phyloP scores from a whole-genome alignment of 2,113 vertebrate genomes.

The Ammodytes dubius region DNA sequence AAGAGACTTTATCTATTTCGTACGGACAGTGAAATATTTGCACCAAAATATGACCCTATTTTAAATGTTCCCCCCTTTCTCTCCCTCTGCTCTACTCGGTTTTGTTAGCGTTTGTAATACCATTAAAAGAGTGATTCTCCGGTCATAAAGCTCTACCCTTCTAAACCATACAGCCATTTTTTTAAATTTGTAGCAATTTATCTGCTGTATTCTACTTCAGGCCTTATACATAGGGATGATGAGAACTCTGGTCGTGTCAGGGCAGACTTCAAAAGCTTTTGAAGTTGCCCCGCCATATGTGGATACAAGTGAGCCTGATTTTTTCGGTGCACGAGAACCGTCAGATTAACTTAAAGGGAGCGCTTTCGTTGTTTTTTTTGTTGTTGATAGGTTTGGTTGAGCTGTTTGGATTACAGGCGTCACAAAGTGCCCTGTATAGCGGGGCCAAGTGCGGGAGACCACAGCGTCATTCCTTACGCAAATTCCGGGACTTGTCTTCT shows the following conservation, averaged over 20 bases:
- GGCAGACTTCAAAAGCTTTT: conserved; percentile 69
- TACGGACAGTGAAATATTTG: background rate
- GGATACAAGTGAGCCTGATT: conserved; percentile 46
- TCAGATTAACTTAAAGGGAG: conserved; percentile 45
- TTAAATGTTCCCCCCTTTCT: background rate
- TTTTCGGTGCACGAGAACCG: conserved; percentile 11
- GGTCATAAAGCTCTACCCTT: conserved; percentile 20
- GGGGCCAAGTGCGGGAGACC: conserved; percentile 4
- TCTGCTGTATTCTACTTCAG: too few relatives aligned
- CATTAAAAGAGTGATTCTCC: conserved; percentile 11
- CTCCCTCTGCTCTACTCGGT: background rate
- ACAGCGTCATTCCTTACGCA: conserved; percentile 31
- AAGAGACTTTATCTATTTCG: conserved; percentile 3
- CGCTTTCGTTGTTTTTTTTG: conserved; percentile 8
- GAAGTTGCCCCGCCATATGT: conserved; percentile 58
- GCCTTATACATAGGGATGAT: conserved; percentile 3
- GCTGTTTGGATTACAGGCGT: conserved; percentile 18
- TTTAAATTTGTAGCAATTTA: too few relatives aligned
- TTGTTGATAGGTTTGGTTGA: background rate
- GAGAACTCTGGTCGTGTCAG: conserved; percentile 39
- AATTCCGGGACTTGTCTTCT: conserved; percentile 25
- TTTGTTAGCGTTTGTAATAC: conserved; percentile 32
- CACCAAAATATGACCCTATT: background rate
- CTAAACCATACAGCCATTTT: too few relatives aligned
- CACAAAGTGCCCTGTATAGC: conserved; percentile 15